Conservation (phyloP, 2,113 vertebrate genomes). For the Globicephala melas region DNA sequence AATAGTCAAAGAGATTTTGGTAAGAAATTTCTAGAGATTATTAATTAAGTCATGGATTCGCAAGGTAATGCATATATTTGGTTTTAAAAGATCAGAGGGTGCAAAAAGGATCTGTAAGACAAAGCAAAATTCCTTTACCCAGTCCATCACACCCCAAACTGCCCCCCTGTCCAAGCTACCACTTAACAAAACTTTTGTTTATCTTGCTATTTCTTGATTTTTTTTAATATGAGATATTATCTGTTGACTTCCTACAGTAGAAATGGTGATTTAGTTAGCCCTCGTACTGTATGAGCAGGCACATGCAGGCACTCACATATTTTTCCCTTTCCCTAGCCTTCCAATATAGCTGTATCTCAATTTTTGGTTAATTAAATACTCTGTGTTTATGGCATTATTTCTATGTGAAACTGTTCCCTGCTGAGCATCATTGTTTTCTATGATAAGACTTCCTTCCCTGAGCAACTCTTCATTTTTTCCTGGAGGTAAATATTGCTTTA, state of each 20-base stretch:
- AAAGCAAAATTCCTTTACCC: neutral
- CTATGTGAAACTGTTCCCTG: neutral
- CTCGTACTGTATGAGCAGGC: neutral
- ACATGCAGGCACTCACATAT: too few relatives aligned
- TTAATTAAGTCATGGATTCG: neutral
- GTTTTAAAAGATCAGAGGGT: neutral
- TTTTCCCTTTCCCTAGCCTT: neutral
- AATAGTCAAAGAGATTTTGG: neutral
- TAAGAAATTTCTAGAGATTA: neutral
- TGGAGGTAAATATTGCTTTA: conserved; percentile 3
- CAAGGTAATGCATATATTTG: neutral
- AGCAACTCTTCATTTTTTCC: conserved; percentile 20
- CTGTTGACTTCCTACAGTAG: neutral
- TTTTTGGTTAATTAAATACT: neutral
- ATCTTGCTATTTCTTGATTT: neutral
- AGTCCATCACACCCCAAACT: neutral
- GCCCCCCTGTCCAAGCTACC: neutral
- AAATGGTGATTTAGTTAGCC: neutral
- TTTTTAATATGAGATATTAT: neutral
- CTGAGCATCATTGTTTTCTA: neutral
- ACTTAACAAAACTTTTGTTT: neutral
- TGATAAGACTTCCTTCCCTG: neutral
- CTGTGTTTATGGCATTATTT: neutral
- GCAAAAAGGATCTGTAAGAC: neutral
- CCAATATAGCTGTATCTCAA: neutral